Percentiles rank a stretch among this genome's conserved stretches.
Conservation (phyloP, 2,888 invertebrate genomes). For the Beris chalybata region DNA sequence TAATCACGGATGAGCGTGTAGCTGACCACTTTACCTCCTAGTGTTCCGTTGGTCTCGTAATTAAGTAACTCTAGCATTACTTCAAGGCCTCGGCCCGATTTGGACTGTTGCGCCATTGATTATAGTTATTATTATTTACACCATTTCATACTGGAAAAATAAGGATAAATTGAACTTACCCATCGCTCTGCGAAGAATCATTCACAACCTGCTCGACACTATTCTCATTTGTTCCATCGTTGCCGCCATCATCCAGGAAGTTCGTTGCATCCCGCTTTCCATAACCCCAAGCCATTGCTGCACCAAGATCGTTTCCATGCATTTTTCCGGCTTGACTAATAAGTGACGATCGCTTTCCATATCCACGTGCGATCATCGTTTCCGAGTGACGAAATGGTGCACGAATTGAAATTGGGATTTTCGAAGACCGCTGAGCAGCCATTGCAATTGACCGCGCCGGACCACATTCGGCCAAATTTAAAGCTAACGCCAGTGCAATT, state of each 20-base stretch:
- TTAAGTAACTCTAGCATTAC: too few species aligned
- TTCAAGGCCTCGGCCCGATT: too few species aligned
- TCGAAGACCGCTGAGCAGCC: conserved; percentile 37
- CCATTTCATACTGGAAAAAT: too few species aligned
- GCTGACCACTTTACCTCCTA: too few species aligned
- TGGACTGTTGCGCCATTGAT: too few species aligned
- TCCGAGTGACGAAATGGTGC: conserved; percentile 44
- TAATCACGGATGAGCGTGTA: too few species aligned
- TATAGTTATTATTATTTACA: too few species aligned
- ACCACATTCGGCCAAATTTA: conserved; percentile 41
- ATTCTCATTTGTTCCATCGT: conserved; percentile 2
- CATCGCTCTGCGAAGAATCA: conserved; percentile 1
- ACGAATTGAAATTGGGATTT: conserved; percentile 44
- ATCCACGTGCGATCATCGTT: conserved; percentile 47
- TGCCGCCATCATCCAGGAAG: conserved; percentile 16
- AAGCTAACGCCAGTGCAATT: conserved; percentile 36
- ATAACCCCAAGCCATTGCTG: conserved; percentile 26
- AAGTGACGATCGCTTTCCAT: conserved; percentile 42
- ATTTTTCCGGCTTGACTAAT: neutral
- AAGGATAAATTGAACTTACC: neutral
- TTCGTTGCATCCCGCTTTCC: conserved; percentile 25
- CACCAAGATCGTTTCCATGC: neutral
- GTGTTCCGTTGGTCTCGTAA: too few species aligned
- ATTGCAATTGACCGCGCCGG: conserved; percentile 41
- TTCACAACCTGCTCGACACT: conserved; percentile 7